A percentile compares a stretch with the other conserved stretches of the same genome.
Evolutionary conservation across 2,113 vertebrate species (phyloP).

Genomic region (Columba janthina): DNA sequence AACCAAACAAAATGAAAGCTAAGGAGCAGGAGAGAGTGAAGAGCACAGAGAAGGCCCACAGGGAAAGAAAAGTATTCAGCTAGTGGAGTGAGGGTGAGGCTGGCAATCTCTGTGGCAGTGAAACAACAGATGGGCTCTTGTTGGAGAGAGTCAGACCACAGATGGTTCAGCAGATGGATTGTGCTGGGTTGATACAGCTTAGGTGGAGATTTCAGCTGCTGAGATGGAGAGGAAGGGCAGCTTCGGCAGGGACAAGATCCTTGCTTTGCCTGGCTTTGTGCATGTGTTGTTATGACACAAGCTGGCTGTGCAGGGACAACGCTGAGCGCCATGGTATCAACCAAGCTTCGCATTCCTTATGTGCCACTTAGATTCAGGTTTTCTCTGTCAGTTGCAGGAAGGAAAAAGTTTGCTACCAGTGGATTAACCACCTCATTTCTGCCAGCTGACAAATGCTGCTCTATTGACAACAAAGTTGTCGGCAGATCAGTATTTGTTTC

Average conservation of each 20-base stretch:
- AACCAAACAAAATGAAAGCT: not conserved
- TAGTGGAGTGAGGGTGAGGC: slow-evolving; percentile 47
- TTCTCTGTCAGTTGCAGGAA: not conserved
- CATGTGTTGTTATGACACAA: not conserved
- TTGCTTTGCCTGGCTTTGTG: slow-evolving; percentile 24
- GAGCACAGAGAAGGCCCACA: slow-evolving; percentile 19
- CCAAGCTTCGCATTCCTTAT: not conserved
- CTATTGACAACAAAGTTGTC: not conserved
- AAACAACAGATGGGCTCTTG: slow-evolving; percentile 72
- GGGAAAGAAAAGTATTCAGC: slow-evolving; percentile 55
- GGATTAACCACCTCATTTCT: not conserved
- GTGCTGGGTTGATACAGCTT: slow-evolving; percentile 68
- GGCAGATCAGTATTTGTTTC: not conserved
- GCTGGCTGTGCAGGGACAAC: not conserved
- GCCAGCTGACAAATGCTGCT: not conserved
- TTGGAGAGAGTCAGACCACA: slow-evolving; percentile 67
- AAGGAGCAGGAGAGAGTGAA: not conserved
- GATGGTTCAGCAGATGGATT: slow-evolving; percentile 78
- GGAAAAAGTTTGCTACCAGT: not conserved
- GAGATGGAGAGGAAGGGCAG: slow-evolving; percentile 51
- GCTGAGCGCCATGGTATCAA: not conserved
- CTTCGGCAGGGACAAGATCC: slow-evolving; percentile 30
- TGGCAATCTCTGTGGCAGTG: slow-evolving; percentile 61
- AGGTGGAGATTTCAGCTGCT: slow-evolving; percentile 68
- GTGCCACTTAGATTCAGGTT: not conserved